Percentiles rank a stretch among this genome's conserved stretches.
phyloP scores from a whole-genome alignment of 2,797 vertebrate genomes.

The Thalassophryne amazonica region DNA sequence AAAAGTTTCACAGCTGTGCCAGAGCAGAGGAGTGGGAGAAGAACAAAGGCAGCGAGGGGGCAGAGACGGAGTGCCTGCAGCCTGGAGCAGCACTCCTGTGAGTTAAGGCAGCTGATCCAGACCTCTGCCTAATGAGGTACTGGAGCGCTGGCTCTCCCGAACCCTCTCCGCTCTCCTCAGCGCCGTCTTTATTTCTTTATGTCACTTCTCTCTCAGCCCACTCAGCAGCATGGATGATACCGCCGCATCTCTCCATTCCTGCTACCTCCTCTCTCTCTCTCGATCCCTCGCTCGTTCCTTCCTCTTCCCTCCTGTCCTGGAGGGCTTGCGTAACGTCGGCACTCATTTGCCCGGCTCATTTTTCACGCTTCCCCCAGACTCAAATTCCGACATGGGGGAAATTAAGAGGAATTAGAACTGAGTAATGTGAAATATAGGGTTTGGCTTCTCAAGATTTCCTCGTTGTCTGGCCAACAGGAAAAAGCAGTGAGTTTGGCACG shows the following conservation, averaged over 20 bases:
- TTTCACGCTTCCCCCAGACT: slow-evolving; percentile 43
- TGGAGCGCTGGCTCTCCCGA: slow-evolving; percentile 47
- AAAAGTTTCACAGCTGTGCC: slow-evolving; percentile 28
- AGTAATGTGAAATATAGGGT: slow-evolving; percentile 37
- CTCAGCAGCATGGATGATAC: slow-evolving; percentile 42
- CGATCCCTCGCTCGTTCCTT: slow-evolving; percentile 10
- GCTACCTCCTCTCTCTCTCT: background rate
- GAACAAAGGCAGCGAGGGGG: slow-evolving; percentile 43
- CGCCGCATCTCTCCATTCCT: slow-evolving; percentile 28
- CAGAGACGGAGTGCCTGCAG: slow-evolving; percentile 25
- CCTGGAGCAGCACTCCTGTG: slow-evolving; percentile 50
- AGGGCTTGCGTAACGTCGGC: slow-evolving; percentile 29
- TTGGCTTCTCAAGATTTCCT: slow-evolving; percentile 2
- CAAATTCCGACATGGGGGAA: slow-evolving; percentile 33
- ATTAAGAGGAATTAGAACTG: slow-evolving; percentile 63
- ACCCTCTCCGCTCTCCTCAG: slow-evolving; percentile 40
- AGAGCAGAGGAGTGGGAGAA: slow-evolving; percentile 26
- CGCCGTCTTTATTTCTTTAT: slow-evolving; percentile 51
- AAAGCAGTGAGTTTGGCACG: slow-evolving; percentile 28
- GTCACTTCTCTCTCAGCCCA: slow-evolving; percentile 50
- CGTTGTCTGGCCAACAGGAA: slow-evolving; percentile 41
- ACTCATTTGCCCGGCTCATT: slow-evolving; percentile 28
- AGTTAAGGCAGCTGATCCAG: slow-evolving; percentile 47
- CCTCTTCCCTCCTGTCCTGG: slow-evolving; percentile 16
- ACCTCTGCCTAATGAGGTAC: slow-evolving; percentile 64